Evolutionary conservation across 2,888 invertebrate species (phyloP).

Genomic region (Cerastoderma edule): DNA sequence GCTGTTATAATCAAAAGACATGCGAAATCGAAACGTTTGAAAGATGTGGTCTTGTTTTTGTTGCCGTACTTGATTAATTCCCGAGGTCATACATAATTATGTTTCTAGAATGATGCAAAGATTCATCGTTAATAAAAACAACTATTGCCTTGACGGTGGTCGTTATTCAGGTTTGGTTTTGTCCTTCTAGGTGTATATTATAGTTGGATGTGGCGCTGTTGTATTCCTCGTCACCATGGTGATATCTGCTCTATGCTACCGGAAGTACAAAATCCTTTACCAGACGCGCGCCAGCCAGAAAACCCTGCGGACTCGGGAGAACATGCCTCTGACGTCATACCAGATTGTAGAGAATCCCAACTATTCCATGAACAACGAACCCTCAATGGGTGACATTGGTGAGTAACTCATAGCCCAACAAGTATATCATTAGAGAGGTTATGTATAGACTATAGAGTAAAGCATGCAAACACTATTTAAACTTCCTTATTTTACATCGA

Average conservation of each 20-base stretch:
- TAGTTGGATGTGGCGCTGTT: conserved; percentile 25
- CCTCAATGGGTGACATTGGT: conserved; percentile 20
- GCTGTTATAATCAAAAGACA: too few species aligned
- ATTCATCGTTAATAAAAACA: too few species aligned
- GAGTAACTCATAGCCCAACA: not conserved
- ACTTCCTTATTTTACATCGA: too few species aligned
- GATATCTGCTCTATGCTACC: conserved; percentile 33
- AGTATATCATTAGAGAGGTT: not conserved
- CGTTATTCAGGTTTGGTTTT: too few species aligned
- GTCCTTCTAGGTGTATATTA: conserved; percentile 36
- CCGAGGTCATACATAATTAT: too few species aligned
- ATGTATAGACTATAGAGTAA: not conserved
- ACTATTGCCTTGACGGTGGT: too few species aligned
- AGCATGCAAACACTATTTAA: too few species aligned
- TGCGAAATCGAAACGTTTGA: too few species aligned
- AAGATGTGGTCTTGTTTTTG: too few species aligned
- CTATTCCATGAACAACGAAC: conserved; percentile 44
- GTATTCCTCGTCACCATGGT: conserved; percentile 33
- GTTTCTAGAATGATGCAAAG: too few species aligned
- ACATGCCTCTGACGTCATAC: conserved; percentile 63
- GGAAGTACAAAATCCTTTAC: conserved; percentile 21
- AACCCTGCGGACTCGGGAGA: conserved; percentile 36
- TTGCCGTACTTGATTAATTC: too few species aligned
- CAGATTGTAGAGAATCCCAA: conserved; percentile 71
- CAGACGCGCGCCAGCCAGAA: conserved; percentile 11